Base-by-base conservation (phyloP, 2,888 invertebrate genomes). In the Tryphoninae sp. region DNA sequence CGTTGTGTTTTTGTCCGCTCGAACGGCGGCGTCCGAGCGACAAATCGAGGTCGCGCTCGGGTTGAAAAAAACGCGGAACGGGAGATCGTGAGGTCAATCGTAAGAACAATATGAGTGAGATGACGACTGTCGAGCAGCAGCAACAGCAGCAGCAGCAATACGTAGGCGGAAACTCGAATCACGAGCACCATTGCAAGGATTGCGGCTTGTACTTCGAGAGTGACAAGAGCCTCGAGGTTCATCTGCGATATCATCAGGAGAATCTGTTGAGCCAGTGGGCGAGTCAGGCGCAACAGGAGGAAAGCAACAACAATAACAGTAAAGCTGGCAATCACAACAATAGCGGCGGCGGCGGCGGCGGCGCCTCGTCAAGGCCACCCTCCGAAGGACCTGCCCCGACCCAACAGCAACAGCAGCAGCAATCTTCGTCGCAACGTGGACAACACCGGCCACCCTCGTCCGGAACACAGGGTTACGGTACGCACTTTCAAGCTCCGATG, bases 171-270 rank as follows among this genome's bases (percentile, higher is more conserved):
- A 85, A 86, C 67, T 86, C 89, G 51, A 92, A 90, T 85, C 93
- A 93, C 89, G 94, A 94, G 87, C 94, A 94, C 91, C 95, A 94
- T 90, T 96, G 96, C 93, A 95, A 95, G 92, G 95, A 96, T 92
- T 96, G 96, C 93, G 95, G 95, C 88, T 92, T 96, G 85, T 94
- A 94, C 89, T 94, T 96, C 90, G 96, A 96, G 91, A 95, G 96
- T 87, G 94, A 94, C 80, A 95, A 95, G 88, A 96, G 96, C 81
- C 93, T 96, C 86, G 95, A 96, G 88, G 96, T 96, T 84, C 96
- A 96, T 92, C 93, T 96, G 88, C 95, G 95, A 89, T 96, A 96
- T 92, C 96, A 96, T 89, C 95, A 96, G 91, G 96, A 96, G 89
- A 96, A 96, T 89, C 93, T 96, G 87, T 93, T 96, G 89, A 95